These are phyloP conservation scores for Drosophila maculinotata DNA, from an alignment of 2,888 invertebrate genomes.

Conservation along the genomic window DNA sequence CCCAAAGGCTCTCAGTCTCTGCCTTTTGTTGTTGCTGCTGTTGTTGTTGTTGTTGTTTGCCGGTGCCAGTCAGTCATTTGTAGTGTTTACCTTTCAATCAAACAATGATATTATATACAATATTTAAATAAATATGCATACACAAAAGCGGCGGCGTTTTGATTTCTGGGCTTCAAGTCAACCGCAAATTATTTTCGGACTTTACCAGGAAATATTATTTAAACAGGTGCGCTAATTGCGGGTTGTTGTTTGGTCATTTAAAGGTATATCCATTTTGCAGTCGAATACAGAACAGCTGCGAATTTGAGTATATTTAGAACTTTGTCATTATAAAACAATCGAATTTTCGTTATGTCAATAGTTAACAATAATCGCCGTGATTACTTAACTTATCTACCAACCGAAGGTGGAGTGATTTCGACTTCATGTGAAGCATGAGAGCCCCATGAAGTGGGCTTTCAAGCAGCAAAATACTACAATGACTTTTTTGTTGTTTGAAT, in stretches of 20 bases:
- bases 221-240: constrained; percentile 59
- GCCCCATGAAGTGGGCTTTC: constrained; percentile 34
- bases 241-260: not conserved
- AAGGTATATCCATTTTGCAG: not conserved
- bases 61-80: constrained; percentile 19
- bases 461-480: constrained; percentile 32
- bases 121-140: constrained; percentile 49
- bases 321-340: constrained; percentile 80
- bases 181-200: constrained; percentile 54
- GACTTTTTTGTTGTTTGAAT: constrained; percentile 18
- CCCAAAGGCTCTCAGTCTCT: not conserved
- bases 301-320: constrained; percentile 18
- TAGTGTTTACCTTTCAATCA: constrained; percentile 78
- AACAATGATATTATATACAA: constrained; percentile 58
- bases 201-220: constrained; percentile 20
- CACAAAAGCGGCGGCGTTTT: constrained; percentile 25
- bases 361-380: constrained; percentile 72
- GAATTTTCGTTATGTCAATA: constrained; percentile 72
- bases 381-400: constrained; percentile 73
- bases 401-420: constrained; percentile 29
- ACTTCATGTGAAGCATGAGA: constrained; percentile 19
- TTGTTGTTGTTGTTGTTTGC: not conserved
- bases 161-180: constrained; percentile 51
- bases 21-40: no score
- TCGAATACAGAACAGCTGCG: not conserved